Evolutionary conservation across 2,888 invertebrate species (phyloP), one percentile per base, ranked within the genome.

Genomic region (Halictus quadricinctus): DNA sequence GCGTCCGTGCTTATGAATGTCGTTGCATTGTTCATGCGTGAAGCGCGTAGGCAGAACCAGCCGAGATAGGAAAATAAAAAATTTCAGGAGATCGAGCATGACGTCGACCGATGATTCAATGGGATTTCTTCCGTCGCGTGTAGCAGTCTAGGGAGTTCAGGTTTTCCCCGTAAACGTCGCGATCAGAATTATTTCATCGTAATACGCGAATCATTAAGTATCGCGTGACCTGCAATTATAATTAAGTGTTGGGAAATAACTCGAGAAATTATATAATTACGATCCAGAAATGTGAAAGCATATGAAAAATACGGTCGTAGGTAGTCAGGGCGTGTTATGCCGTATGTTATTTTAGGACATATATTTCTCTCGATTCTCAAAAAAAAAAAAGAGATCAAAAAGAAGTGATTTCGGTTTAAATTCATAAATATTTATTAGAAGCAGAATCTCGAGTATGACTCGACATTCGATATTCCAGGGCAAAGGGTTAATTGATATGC

Each of bases 1-100:
- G 41, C 74, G 64, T 81, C 60, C 64, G 60, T 74, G 12, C 79
- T 73, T 80, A 50, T 72, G 76, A 76, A 70, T 46, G 58, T 72
- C 21, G 75, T 50, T 73, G 54, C 80, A 86, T 88, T 90, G 87
- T 88, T 86, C 72, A 78, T 70, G 79, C 83, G 60, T 79, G 81
- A 88, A 77, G 60, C 80, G 72, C 21, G 81, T 81, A 76, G 83
- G 77, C 18, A 76, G 85, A 84, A 83, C 58, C 36, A 54, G 69
- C 21, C 60, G 58, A 50, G 50, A 60, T n/a, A 48, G 41, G 79
- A 81, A 84, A 81, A 48, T 29, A 79, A 84, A 87, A 84, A 84
- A 21, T 72, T 66, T 21, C n/a, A 50, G 41, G 50, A 64, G 79
- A 46, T 84, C 84, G 36, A 46, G 79, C 81, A 43, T 81, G 84